phyloP scores from a whole-genome alignment of 2,113 vertebrate genomes.

The Podarcis raffonei region DNA sequence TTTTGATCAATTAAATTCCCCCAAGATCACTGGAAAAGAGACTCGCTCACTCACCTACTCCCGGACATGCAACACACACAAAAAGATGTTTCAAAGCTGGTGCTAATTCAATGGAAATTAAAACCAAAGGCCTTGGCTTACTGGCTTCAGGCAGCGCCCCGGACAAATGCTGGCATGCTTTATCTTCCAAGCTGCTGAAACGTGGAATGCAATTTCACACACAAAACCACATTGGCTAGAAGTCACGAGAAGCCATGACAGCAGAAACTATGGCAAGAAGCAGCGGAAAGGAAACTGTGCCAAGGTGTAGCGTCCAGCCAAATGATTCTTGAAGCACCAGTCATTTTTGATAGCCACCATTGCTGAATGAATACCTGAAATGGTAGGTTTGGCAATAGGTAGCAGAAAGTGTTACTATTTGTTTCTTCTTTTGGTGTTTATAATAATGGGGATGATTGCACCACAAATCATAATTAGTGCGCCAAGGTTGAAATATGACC shows the following conservation, averaged over 20 bases:
- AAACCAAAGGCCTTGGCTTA: slow-evolving; percentile 11
- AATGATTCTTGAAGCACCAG: slow-evolving; percentile 62
- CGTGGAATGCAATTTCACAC: slow-evolving; percentile 28
- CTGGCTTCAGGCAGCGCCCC: neutral
- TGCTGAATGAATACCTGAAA: neutral
- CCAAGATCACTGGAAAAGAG: slow-evolving; percentile 11
- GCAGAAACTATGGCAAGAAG: slow-evolving; percentile 58
- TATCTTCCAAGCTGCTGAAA: slow-evolving; percentile 35
- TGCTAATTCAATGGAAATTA: neutral
- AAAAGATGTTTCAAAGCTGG: slow-evolving; percentile 17
- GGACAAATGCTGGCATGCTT: neutral
- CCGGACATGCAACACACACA: neutral
- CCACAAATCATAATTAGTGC: too few relatives aligned
- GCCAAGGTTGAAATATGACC: too few relatives aligned
- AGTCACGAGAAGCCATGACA: slow-evolving; percentile 46
- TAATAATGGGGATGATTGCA: too few relatives aligned
- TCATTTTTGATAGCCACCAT: slow-evolving; percentile 53
- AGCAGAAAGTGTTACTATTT: neutral
- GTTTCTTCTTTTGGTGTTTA: neutral
- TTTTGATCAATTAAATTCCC: slow-evolving; percentile 28
- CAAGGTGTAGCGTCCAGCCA: slow-evolving; percentile 59
- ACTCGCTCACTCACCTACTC: neutral
- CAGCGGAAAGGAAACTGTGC: slow-evolving; percentile 55
- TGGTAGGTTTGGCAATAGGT: neutral
- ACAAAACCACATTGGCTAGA: slow-evolving; percentile 37